phyloP scores from a whole-genome alignment of 23 tunicate species.

The Trididemnum nubilum region DNA sequence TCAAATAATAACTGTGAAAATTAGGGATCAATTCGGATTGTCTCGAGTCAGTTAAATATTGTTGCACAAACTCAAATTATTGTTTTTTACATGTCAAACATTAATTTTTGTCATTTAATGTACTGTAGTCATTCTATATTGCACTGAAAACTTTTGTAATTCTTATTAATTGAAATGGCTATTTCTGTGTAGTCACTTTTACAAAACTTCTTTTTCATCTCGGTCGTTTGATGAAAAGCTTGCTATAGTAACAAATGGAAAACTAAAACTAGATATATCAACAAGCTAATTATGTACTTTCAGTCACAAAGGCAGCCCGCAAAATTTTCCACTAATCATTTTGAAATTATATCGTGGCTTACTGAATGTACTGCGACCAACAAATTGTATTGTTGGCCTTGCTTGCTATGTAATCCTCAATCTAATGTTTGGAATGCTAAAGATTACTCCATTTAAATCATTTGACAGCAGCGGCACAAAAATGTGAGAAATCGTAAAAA shows the following conservation, averaged over 20 bases:
- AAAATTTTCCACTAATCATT: background rate
- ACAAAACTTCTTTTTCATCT: background rate
- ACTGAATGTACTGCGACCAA: background rate
- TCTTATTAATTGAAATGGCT: background rate
- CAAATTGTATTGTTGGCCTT: constrained; percentile 15
- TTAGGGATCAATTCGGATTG: no score
- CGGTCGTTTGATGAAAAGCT: constrained; percentile 3
- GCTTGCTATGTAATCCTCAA: background rate
- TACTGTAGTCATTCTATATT: no score
- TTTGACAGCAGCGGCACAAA: constrained; percentile 2
- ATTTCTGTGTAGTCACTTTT: background rate
- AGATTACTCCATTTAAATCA: background rate
- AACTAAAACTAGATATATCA: background rate
- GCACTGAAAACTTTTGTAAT: no score
- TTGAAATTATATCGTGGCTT: background rate
- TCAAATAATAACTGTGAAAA: no score
- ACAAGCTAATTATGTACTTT: background rate
- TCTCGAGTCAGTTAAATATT: no score
- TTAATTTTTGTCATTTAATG: no score
- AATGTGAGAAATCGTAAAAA: background rate
- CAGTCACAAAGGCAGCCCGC: background rate
- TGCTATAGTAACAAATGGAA: background rate
- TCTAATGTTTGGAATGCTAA: background rate
- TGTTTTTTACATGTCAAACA: no score
- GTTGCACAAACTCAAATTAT: no score